These are phyloP conservation scores for Drosophila mettleri DNA, from an alignment of 2,888 invertebrate genomes.

Conservation along the genomic window DNA sequence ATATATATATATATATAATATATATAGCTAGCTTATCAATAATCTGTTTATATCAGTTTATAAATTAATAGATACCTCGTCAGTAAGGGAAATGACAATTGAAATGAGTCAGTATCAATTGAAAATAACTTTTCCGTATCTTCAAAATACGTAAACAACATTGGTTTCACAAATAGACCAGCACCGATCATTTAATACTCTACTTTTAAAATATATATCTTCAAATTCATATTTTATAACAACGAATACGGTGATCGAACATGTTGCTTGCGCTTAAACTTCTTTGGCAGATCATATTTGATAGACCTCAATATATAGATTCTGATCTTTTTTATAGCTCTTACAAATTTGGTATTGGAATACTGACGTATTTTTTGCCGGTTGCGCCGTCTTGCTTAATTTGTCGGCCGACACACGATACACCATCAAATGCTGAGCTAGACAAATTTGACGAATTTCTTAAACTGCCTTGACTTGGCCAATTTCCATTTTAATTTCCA, in stretches of 20 bases:
- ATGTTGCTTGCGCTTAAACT: not conserved
- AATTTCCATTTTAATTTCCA: slow-evolving; percentile 20
- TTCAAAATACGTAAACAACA: slow-evolving; percentile 1
- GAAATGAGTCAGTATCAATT: slow-evolving; percentile 24
- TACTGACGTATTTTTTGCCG: slow-evolving; percentile 24
- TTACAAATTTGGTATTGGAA: slow-evolving; percentile 2
- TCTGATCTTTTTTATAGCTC: slow-evolving; percentile 3
- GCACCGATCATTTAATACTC: slow-evolving; percentile 7
- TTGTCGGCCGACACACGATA: slow-evolving; percentile 47
- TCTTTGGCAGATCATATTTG: not conserved
- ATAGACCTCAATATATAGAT: not conserved
- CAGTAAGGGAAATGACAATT: slow-evolving; percentile 24
- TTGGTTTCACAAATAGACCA: not conserved
- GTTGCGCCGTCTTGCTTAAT: slow-evolving; percentile 29
- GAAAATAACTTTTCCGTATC: not conserved
- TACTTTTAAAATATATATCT: not conserved
- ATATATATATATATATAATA: not conserved
- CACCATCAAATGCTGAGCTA: slow-evolving; percentile 56
- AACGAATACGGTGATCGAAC: not conserved
- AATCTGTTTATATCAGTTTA: too few species aligned
- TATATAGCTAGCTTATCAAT: not conserved
- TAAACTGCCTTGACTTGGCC: slow-evolving; percentile 41
- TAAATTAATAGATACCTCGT: slow-evolving; percentile 27
- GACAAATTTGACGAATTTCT: slow-evolving; percentile 47
- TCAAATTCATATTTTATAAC: not conserved